phyloP scores from a whole-genome alignment of 2,888 invertebrate species.

The Hyposoter didymator region DNA sequence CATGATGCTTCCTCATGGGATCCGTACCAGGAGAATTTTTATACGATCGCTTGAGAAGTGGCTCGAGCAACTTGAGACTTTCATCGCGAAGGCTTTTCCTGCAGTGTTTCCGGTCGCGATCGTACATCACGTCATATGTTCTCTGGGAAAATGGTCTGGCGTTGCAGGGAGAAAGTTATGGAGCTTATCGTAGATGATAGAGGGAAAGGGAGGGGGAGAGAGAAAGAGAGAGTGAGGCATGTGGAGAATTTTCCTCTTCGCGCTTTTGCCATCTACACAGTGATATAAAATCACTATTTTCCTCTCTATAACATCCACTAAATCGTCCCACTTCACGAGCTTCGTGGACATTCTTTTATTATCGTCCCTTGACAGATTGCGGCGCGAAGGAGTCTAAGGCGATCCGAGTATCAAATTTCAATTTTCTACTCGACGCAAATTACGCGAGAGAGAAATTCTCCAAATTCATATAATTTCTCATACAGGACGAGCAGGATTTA shows the following conservation, averaged over 20 bases:
- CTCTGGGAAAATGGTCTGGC: constrained; percentile 16
- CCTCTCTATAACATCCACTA: constrained; percentile 30
- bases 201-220: background rate
- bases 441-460: constrained; percentile 3
- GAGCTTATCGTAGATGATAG: constrained; percentile 25
- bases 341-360: constrained; percentile 59
- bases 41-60: constrained; percentile 26
- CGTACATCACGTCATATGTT: constrained; percentile 60
- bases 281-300: constrained; percentile 46
- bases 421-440: constrained; percentile 15
- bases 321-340: constrained; percentile 29
- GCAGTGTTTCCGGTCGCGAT: constrained; percentile 27
- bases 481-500: background rate
- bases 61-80: constrained; percentile 45
- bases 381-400: constrained; percentile 9
- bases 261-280: constrained; percentile 24
- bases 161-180: constrained; percentile 10
- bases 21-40: constrained; percentile 6
- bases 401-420: constrained; percentile 42
- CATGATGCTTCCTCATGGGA: constrained; percentile 30
- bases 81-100: constrained; percentile 27
- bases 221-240: constrained; percentile 27
- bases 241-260: constrained; percentile 54
- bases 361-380: constrained; percentile 57
- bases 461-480: background rate